Base-by-base conservation (phyloP, 2,797 vertebrate species). In the Amniataba percoides region DNA sequence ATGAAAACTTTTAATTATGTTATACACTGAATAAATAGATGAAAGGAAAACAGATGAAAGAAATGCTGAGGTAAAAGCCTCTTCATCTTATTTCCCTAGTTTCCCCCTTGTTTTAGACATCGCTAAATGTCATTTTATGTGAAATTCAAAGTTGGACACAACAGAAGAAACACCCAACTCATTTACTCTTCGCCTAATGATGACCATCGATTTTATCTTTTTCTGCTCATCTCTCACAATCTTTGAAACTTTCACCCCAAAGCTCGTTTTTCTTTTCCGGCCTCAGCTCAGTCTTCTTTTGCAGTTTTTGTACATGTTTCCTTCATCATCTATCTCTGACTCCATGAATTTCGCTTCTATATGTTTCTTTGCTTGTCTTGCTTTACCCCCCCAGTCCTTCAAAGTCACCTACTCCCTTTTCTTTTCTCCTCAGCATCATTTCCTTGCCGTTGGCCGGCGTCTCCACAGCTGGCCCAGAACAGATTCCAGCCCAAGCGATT, bases 391-490 rank as follows among this genome's bases (percentile, higher is more conserved):
- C 57, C 48, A 46, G 45, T 15, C 10, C 36, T n/a, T 45, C 27
- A 19, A 43, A 42, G 11, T 53, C 39, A 52, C 43, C 3, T 5
- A 18, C 18, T 39, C 16, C 46, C 25, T 12, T 2, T 55, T 31
- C 27, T 53, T 61, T 25, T 21, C 25, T 59, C 57, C 34, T 36
- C 49, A 2, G 43, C 12, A 42, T 8, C 62, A 56, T 49, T 36
- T 77, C 36, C 52, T 48, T 77, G 55, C 78, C 82, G 83, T 91
- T 85, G 73, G 77, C 55, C 40, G 14, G 62, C 68, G 18, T 81
- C 82, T 63, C 82, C 87, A 87, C 87, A 89, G 91, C 89, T 88
- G 87, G 87, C 78, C 40, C 0, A 52, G 78, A 71, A 73, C 83
- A 76, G 68, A 86, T 87, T 79, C 85, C 60, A 67, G 15, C 60